Evolutionary conservation across 1,140 invertebrate genomes (phyloP), one percentile per base, ranked within the genome.

Genomic region (Drosophila sp.): DNA sequence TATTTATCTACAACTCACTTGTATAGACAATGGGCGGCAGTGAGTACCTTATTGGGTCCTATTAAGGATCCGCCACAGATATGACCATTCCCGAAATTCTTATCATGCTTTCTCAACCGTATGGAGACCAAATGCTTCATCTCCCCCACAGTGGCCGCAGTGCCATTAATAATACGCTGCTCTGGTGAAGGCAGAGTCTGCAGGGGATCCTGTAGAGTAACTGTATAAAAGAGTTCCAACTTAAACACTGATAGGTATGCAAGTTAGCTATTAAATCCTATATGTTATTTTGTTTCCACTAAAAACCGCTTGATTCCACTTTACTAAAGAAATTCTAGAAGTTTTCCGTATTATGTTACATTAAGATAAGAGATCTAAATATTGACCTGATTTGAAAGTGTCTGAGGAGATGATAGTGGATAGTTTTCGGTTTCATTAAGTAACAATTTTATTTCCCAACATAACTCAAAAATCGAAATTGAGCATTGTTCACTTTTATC

Each of bases 1-100:
- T 0, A 10, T 7, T 1, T 23, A 8, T 23, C 1, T 4, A 29
- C 0, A 38, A 90, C 84, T 90, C 54, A 91, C 90, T 91, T 84
- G 75, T 84, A 92, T 23, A 94, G 87, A 33, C 93, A 93, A 66
- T 94, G 91, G 57, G 93, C 92, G 6, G 94, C 93, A 29, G 93
- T 93, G 1, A 93, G 64, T 3, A 93, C 81, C 68, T 91, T 92
- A 25, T 84, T 82, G 5, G 84, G 71, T 3, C 80, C 87, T 29
- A 93, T 92, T 1, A 93, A 60, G 0, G 90, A 75, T 1, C 92
- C 92, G 1, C 92, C 92, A 56, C 92, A 93, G 6, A 92, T 91
- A 65, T 92, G 91, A 3, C 91, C 91, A 29, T 57, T 90, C 2
- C 91, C 91, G 50, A 92, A 92, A 44, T 74, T 79, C 2, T 61